Base-by-base conservation (phyloP, 2,888 invertebrate genomes). In the Ophion slaviceki region DNA sequence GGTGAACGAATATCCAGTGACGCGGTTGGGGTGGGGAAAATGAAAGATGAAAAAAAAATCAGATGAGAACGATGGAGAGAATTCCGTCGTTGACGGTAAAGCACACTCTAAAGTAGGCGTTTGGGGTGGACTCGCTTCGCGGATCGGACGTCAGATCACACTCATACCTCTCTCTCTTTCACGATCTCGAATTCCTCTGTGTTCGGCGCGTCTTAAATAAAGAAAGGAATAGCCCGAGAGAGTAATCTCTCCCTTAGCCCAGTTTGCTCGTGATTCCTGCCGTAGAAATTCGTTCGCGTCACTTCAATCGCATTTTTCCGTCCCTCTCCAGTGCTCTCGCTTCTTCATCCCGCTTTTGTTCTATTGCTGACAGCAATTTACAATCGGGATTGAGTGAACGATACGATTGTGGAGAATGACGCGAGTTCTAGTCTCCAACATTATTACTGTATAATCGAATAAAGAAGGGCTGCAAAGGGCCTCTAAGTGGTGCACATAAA, bases 241-340 rank as follows among this genome's bases (percentile, higher is more conserved):
- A 82, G 80, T 82, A 77, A 86, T 86, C 80, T 83, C 85, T 86
- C 72, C 57, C 82, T 86, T 76, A 82, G 72, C 82, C 80, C 45
- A 32, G 24, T 70, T 76, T 53, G 61, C 71, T 57, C 67, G 59
- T 72, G 75, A 82, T 64, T 67, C 32, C 76, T 47, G 62, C 70
- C 40, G 64, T 74, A 77, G 78, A 80, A 47, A 82, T 79, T 82
- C 75, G 71, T 74, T 85, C 70, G 74, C 61, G 75, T 71, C 53
- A 80, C 47, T 71, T 76, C 53, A 79, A 76, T 70, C 66, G 70
- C 17, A 40, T 71, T 80, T 76, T 76, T 66, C 70, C 53, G 20
- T 68, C 45, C 62, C 53, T 61, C 47, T 74, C 40, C 40, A n/a
- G 28, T 53, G 7, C 53, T 36, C 6, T 17, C 53, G 17, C 14